Base-by-base conservation (phyloP, 2,797 vertebrate genomes). In the Sphenopsis melanotis region DNA sequence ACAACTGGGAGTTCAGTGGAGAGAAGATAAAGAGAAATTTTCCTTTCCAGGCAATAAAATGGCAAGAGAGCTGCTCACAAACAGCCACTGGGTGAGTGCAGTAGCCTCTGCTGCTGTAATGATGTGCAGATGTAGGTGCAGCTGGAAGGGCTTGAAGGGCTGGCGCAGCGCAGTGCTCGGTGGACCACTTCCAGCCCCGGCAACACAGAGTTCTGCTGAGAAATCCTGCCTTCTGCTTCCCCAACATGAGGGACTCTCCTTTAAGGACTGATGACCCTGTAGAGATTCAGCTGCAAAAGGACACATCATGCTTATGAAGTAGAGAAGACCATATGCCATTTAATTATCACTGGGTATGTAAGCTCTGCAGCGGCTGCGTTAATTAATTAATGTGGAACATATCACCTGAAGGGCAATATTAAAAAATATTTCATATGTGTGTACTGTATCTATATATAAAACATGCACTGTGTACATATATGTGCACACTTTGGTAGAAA, bases 111-210 rank as follows among this genome's bases (percentile, higher is more conserved):
- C 47, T 75, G 71, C 81, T 34, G 52, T 80, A 84, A 79, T 22
- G 68, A 85, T 53, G 80, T 70, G 50, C 90, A 92, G 88, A 88
- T 89, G 87, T 69, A 27, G 15, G 49, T 70, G 76, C 87, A 89
- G 89, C 92, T 92, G 93, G 84, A 90, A 77, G 34, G 69, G 68
- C 71, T 89, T 5, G 78, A 37, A 56, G 61, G 46, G 46, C 9
- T 77, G 75, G 76, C 26, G 2, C 59, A 15, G 41, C 0, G 0
- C 42, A 19, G 44, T 2, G 0, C 41, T 71, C 1, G 0, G 15
- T 69, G 86, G 77, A 77, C 15, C 1, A 1, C 12, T 71, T 88
- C 88, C 90, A 90, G 17, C 29, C 50, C 57, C 0, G 0, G 20
- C 0, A 3, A 24, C 13, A 8, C 21, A 26, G 63, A 53, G 21